Base-by-base conservation (phyloP, 2,113 vertebrate species). In the Patagioenas fasciata region DNA sequence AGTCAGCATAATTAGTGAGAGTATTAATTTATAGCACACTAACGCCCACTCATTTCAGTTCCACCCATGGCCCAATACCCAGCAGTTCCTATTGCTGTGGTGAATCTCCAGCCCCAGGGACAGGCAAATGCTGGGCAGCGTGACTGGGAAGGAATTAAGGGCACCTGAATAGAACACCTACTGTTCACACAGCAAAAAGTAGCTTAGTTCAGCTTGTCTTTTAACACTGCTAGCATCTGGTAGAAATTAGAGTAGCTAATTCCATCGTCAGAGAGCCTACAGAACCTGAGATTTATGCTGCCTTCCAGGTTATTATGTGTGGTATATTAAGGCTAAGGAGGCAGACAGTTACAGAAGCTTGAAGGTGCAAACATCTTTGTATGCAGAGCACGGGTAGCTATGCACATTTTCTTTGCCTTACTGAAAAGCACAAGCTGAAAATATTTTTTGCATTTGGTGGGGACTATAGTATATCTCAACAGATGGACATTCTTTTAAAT, bases 171-270 rank as follows among this genome's bases (percentile, higher is more conserved):
- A 38, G n/a, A 83, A 42, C 0, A 2, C 67, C 82, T 9, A 26
- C n/a, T 1, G 7, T 48, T 65, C 88, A 28, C 80, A 9, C 15
- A 5, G 72, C 29, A 80, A 56, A 89, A 95, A 97, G 88, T 23
- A 95, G 96, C 89, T 97, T 97, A 96, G 56, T 34, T 74, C 72
- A 71, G 80, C 67, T 81, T 74, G 79, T 54, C 23, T 13, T 70
- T 67, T 80, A 91, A 86, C 67, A 7, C 53, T 53, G 11, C 80
- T 42, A 71, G 82, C 85, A 48, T 32, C 82, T 93, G 89, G 54
- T 60, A 31, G 82, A 90, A 83, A 90, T 79, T 80, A 94, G 64
- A 88, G 72, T 9, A 44, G 75, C 75, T 94, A 92, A 95, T 93
- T 96, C 83, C 28, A 12, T 71, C 9, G 0, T 16, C 53, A 53